These are phyloP conservation scores for Gopherus flavomarginatus DNA, from an alignment of 2,113 vertebrate species.

Conservation along the genomic window DNA sequence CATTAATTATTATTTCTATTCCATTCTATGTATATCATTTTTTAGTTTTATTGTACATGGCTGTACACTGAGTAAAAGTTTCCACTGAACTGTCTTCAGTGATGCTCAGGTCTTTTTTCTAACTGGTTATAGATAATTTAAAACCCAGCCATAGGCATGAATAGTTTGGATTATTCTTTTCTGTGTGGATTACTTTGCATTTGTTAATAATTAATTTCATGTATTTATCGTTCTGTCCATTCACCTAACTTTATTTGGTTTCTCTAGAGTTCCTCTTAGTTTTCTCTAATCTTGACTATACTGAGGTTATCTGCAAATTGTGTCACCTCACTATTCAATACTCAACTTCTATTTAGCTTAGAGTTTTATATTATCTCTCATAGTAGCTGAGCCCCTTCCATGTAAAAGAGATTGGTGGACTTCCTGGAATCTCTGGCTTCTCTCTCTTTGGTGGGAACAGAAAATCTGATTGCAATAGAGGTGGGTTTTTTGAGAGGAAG, in stretches of 20 bases:
- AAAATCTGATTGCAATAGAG: background rate
- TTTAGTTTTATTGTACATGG: fast-evolving
- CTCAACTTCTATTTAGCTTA: background rate
- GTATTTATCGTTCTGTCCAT: background rate
- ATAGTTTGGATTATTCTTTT: background rate
- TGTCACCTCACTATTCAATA: background rate
- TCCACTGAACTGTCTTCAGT: background rate
- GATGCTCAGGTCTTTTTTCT: background rate
- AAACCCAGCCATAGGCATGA: background rate
- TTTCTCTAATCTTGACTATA: background rate
- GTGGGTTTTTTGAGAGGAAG: background rate
- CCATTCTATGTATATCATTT: background rate
- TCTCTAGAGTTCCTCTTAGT: background rate
- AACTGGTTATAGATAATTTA: background rate
- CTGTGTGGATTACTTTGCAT: background rate
- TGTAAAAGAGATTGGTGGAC: background rate
- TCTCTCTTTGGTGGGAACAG: background rate
- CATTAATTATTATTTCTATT: fast-evolving
- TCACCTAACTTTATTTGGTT: background rate
- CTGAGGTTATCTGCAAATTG: too few relatives aligned
- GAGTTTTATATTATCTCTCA: fast-evolving
- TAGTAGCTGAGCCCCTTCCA: background rate
- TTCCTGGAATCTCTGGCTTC: background rate
- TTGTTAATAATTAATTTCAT: background rate
- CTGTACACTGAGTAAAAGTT: background rate